Evolutionary conservation across 2,888 invertebrate species (phyloP).

Genomic region (Erpobdella octoculata): DNA sequence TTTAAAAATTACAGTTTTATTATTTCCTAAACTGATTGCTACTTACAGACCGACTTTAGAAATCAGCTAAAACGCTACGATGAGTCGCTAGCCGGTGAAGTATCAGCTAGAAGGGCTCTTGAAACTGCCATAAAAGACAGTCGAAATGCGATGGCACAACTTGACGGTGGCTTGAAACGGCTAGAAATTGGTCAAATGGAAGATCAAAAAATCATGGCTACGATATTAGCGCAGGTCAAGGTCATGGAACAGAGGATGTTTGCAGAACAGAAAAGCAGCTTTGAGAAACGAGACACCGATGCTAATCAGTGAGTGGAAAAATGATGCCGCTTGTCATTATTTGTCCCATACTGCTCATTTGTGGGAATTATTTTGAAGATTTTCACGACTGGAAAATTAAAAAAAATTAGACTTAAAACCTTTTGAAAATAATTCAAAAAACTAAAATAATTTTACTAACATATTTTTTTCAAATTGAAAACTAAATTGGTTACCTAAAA

Average conservation of each 20-base stretch:
- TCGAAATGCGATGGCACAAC: background rate
- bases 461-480: too few species aligned
- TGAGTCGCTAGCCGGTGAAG: background rate
- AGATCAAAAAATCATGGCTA: background rate
- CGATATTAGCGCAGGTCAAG: background rate
- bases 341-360: too few species aligned
- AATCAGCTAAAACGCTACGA: background rate
- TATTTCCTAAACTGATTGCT: too few species aligned
- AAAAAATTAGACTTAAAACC: too few species aligned
- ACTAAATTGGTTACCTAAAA: too few species aligned
- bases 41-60: constrained; percentile 8
- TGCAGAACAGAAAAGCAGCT: background rate
- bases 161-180: background rate
- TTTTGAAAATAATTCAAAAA: too few species aligned
- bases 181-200: background rate
- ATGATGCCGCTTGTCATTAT: too few species aligned
- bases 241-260: constrained; percentile 11
- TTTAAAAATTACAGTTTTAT: too few species aligned
- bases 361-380: background rate
- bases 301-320: background rate
- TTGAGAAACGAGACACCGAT: background rate
- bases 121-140: background rate
- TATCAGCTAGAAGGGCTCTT: background rate
- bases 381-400: too few species aligned
- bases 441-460: too few species aligned